These are phyloP conservation scores for Rutpela maculata DNA, from an alignment of 2,888 invertebrate genomes.

Conservation along the genomic window DNA sequence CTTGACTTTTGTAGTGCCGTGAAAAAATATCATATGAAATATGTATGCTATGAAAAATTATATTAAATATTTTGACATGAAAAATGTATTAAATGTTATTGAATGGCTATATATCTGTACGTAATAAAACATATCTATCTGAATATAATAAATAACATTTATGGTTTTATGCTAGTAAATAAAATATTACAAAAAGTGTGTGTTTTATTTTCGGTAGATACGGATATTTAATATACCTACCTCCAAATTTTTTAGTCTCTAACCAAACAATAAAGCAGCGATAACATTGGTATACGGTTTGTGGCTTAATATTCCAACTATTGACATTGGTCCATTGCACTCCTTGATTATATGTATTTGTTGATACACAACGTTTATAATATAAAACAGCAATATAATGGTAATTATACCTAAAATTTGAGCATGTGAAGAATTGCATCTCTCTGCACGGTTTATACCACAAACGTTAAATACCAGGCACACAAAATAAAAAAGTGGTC, in stretches of 20 bases:
- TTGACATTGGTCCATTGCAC: too few relatives aligned
- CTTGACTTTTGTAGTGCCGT: background rate
- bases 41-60: slow-evolving; percentile 12
- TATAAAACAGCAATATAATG: too few relatives aligned
- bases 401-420: too few relatives aligned
- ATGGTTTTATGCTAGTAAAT: slow-evolving; percentile 35
- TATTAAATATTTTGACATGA: slow-evolving; percentile 14
- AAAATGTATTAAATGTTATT: slow-evolving; percentile 25
- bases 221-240: slow-evolving; percentile 3
- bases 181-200: slow-evolving; percentile 26
- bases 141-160: slow-evolving; percentile 28
- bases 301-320: too few relatives aligned
- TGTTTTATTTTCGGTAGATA: slow-evolving; percentile 7
- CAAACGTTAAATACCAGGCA: too few relatives aligned
- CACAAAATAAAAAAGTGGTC: too few relatives aligned
- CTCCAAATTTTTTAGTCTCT: slow-evolving; percentile 7
- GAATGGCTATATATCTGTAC: slow-evolving; percentile 26
- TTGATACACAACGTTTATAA: too few relatives aligned
- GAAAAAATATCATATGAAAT: background rate
- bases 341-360: too few relatives aligned
- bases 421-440: too few relatives aligned
- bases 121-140: slow-evolving; percentile 35
- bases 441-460: too few relatives aligned
- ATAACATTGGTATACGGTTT: background rate
- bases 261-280: background rate